phyloP scores from a whole-genome alignment of 2,888 invertebrate genomes.

The Phorcus lineatus region DNA sequence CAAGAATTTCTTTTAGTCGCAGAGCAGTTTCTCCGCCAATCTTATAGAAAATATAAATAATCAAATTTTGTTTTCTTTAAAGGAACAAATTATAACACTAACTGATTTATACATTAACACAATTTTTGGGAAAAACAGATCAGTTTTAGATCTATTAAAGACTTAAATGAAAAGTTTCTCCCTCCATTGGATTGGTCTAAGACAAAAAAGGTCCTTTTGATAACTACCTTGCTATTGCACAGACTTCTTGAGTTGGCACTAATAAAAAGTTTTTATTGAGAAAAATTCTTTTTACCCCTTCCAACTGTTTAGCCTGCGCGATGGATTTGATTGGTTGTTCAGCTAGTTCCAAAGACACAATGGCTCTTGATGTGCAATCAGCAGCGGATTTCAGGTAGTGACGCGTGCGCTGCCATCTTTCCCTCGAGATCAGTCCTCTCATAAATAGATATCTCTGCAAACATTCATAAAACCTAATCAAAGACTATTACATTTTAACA shows the following conservation, averaged over 20 bases:
- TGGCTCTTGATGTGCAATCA: slow-evolving; percentile 60
- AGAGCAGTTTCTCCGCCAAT: slow-evolving; percentile 53
- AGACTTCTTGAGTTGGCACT: too few relatives aligned
- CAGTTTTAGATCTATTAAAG: too few relatives aligned
- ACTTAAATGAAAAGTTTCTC: too few relatives aligned
- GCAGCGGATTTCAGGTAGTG: slow-evolving; percentile 60
- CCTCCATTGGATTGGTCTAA: too few relatives aligned
- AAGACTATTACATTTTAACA: too few relatives aligned
- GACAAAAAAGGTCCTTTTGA: too few relatives aligned
- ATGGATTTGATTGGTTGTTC: slow-evolving; percentile 49
- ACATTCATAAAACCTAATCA: too few relatives aligned
- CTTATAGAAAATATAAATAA: slow-evolving; percentile 39
- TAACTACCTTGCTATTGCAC: too few relatives aligned
- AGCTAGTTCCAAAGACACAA: slow-evolving; percentile 56
- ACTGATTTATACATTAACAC: too few relatives aligned
- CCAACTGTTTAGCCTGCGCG: slow-evolving; percentile 51
- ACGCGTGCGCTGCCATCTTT: slow-evolving; percentile 47
- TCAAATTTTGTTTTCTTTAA: background rate
- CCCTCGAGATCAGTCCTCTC: slow-evolving; percentile 53
- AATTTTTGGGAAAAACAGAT: too few relatives aligned
- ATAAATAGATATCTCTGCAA: slow-evolving; percentile 56
- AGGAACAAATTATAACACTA: too few relatives aligned
- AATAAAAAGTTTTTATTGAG: too few relatives aligned
- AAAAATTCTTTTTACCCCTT: slow-evolving; percentile 49
- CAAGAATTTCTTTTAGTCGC: slow-evolving; percentile 42